Percentiles rank a stretch among this genome's conserved stretches.
Conservation (phyloP, 2,113 vertebrate species). For the Poeciliopsis turrubarensis region DNA sequence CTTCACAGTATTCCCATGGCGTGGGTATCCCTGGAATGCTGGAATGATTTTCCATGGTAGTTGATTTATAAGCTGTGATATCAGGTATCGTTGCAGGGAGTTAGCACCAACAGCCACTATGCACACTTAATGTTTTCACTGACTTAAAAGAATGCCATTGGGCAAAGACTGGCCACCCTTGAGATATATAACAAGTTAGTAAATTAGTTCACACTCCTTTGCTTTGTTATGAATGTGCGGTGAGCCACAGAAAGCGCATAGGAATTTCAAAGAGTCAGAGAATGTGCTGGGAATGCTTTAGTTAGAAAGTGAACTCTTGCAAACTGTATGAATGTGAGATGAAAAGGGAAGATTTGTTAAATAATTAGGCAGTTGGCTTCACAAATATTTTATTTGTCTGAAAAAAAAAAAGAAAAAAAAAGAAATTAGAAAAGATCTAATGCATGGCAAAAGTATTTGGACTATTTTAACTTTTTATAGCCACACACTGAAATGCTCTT, state of each 20-base stretch:
- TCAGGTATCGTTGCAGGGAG: conserved; percentile 32
- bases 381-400: not conserved
- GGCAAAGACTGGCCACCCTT: conserved; percentile 7
- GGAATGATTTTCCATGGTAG: conserved; percentile 53
- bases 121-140: conserved; percentile 3
- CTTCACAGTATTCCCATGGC: conserved; percentile 56
- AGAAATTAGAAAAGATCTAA: no score
- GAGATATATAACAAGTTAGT: conserved; percentile 21
- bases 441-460: no score
- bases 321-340: not conserved
- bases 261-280: conserved; percentile 37
- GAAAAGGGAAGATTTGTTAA: not conserved
- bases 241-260: conserved; percentile 47
- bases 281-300: conserved; percentile 24
- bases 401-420: no score
- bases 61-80: conserved; percentile 34
- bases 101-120: conserved; percentile 13
- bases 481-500: no score
- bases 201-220: conserved; percentile 18
- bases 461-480: no score
- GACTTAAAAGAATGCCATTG: not conserved
- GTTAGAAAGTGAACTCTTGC: conserved; percentile 33
- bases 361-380: not conserved
- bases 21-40: conserved; percentile 72
- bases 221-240: conserved; percentile 44